Conservation (phyloP, 2,113 vertebrate genomes). For the Loxodonta africana region DNA sequence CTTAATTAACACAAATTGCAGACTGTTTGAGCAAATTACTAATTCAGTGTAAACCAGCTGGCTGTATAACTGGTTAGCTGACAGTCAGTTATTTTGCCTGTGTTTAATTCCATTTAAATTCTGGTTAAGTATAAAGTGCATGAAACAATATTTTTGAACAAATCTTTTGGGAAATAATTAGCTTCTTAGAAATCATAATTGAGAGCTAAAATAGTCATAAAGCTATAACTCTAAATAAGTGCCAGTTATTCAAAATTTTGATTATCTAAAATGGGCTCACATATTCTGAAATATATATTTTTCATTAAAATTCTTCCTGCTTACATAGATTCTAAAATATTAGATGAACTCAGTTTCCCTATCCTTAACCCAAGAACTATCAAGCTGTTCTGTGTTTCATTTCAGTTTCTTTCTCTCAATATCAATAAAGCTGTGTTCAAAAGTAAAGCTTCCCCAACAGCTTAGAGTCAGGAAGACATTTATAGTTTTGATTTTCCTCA, state of each 20-base stretch:
- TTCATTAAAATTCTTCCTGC: conserved; percentile 61
- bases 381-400: background rate
- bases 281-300: conserved; percentile 24
- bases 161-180: conserved; percentile 48
- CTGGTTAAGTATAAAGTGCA: conserved; percentile 53
- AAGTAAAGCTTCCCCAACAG: background rate
- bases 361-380: background rate
- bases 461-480: background rate
- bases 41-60: conserved; percentile 71
- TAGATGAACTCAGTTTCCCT: conserved; percentile 28
- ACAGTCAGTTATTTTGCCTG: conserved; percentile 8
- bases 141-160: conserved; percentile 42
- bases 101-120: conserved; percentile 58
- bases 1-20: conserved; percentile 80
- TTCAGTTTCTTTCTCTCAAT: background rate
- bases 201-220: conserved; percentile 26
- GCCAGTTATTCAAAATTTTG: conserved; percentile 45
- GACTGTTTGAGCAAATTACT: conserved; percentile 73
- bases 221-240: conserved; percentile 26
- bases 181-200: conserved; percentile 19
- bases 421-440: background rate
- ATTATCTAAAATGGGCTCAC: conserved; percentile 28
- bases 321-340: conserved; percentile 42
- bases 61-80: conserved; percentile 41
- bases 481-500: background rate